phyloP scores from a whole-genome alignment of 2,888 invertebrate species.

The Caenorhabditis sp. region DNA sequence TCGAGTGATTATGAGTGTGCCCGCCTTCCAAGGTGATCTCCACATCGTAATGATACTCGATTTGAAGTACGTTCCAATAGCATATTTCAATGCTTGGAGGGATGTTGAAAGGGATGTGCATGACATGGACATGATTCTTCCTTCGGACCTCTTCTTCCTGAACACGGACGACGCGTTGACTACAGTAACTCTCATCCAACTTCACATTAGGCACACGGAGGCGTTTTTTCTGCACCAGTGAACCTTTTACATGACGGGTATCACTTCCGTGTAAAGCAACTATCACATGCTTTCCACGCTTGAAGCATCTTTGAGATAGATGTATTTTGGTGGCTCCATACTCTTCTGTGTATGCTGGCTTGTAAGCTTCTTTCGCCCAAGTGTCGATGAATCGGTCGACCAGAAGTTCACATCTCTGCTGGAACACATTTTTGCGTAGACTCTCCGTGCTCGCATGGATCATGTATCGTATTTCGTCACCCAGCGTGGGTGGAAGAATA shows the following conservation, averaged over 20 bases:
- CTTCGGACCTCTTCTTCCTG: conserved; percentile 33
- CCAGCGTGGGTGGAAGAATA: conserved; percentile 74
- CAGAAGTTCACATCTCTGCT: conserved; percentile 61
- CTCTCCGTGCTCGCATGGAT: conserved; percentile 64
- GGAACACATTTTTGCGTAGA: conserved; percentile 61
- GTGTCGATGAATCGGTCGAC: conserved; percentile 77
- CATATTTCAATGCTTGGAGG: conserved; percentile 76
- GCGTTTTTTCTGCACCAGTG: conserved; percentile 70
- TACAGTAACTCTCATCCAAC: conserved; percentile 67
- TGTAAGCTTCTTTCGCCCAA: conserved; percentile 74
- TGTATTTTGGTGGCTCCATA: conserved; percentile 71
- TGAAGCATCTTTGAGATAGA: conserved; percentile 74
- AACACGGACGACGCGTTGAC: conserved; percentile 58
- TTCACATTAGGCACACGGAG: conserved; percentile 70
- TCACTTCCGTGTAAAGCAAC: conserved; percentile 64
- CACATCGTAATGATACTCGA: conserved; percentile 68
- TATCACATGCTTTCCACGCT: conserved; percentile 74
- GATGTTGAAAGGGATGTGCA: conserved; percentile 73
- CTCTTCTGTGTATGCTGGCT: conserved; percentile 66
- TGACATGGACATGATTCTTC: conserved; percentile 59
- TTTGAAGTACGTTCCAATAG: conserved; percentile 77
- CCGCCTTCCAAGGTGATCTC: conserved; percentile 69
- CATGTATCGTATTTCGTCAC: conserved; percentile 70
- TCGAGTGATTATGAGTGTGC: conserved; percentile 71
- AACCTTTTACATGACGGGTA: conserved; percentile 58